Evolutionary conservation across 2,113 vertebrate genomes (phyloP).

Genomic region (Myrmecophaga tridactyla): DNA sequence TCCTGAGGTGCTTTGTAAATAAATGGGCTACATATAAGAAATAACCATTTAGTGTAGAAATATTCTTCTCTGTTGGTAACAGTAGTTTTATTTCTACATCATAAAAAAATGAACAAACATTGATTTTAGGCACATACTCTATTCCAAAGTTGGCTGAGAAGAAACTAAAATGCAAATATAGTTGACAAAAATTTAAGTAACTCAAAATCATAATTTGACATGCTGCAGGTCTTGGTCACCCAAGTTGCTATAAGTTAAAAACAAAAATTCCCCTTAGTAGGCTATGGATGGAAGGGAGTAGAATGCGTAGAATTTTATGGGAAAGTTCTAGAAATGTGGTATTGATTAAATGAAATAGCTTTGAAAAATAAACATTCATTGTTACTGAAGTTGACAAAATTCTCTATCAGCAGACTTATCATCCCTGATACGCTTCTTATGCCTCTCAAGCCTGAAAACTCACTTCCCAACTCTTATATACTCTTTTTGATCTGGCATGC

Average conservation of each 20-base stretch:
- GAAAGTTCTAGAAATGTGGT: neutral
- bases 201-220: conserved; percentile 30
- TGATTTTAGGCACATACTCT: conserved; percentile 3
- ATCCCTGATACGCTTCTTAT: neutral
- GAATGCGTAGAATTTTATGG: neutral
- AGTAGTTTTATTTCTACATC: conserved; percentile 18
- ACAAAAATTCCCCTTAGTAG: neutral
- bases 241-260: conserved; percentile 33
- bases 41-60: neutral
- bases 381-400: neutral
- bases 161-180: neutral
- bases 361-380: neutral
- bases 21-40: neutral
- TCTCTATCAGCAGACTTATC: neutral
- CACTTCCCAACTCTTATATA: neutral
- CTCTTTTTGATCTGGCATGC: neutral
- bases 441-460: neutral
- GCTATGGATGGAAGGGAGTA: neutral
- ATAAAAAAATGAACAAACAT: conserved; percentile 40
- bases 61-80: conserved; percentile 54
- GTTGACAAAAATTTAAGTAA: conserved; percentile 26
- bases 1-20: conserved; percentile 39
- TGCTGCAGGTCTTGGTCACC: conserved; percentile 15
- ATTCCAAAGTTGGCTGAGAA: neutral
- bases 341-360: neutral